A percentile compares a stretch with the other conserved stretches of the same genome.
These are phyloP conservation scores for Champsocephalus esox DNA, from an alignment of 2,797 vertebrate genomes.

Conservation along the genomic window DNA sequence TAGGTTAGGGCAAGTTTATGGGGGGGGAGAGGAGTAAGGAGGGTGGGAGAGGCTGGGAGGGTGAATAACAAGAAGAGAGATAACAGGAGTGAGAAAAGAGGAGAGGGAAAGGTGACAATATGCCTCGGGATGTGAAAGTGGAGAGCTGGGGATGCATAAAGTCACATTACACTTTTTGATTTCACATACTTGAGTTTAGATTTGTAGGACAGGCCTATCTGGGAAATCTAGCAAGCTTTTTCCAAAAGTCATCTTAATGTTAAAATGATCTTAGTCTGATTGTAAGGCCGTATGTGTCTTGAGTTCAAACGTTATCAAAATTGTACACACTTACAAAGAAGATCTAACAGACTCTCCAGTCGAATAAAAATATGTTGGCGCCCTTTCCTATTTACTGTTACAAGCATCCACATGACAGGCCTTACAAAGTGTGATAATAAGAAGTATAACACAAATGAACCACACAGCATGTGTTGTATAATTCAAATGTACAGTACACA, in stretches of 20 bases:
- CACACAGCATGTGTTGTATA: no score
- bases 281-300: neutral
- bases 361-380: no score
- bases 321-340: neutral
- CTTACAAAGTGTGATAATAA: no score
- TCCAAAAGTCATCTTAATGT: neutral
- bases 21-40: slow-evolving; percentile 26
- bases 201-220: slow-evolving; percentile 11
- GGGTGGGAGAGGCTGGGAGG: slow-evolving; percentile 38
- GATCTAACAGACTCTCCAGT: no score
- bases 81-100: slow-evolving; percentile 34
- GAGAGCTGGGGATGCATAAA: slow-evolving; percentile 43
- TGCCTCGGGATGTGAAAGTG: slow-evolving; percentile 50
- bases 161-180: slow-evolving; percentile 45
- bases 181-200: slow-evolving; percentile 10
- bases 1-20: slow-evolving; percentile 57
- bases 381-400: no score
- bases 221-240: neutral
- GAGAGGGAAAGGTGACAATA: slow-evolving; percentile 53
- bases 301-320: neutral
- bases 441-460: no score
- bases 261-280: neutral
- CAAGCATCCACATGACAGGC: no score
- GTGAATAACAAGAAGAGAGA: slow-evolving; percentile 54
- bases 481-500: no score